Percentiles rank a stretch among this genome's conserved stretches.
Conservation (phyloP, 2,797 vertebrate genomes). For the Basileuterus tristriatus region DNA sequence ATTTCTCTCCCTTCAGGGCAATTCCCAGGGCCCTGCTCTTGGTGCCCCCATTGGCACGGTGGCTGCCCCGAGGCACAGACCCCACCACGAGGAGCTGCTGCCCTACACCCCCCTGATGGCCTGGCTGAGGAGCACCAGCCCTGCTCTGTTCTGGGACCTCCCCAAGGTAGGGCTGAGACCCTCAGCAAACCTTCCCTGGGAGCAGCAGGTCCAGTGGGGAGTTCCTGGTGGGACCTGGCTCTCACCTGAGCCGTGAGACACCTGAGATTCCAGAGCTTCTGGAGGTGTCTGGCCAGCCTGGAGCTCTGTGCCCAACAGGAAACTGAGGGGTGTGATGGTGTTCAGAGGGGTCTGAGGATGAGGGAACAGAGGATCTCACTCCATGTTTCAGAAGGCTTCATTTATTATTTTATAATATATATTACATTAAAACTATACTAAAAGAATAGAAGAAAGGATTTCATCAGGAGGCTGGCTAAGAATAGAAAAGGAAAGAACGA, state of each 20-base stretch:
- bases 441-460: too few relatives aligned
- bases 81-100: slow-evolving; percentile 24
- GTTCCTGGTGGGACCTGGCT: neutral
- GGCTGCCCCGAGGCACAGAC: neutral
- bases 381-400: too few relatives aligned
- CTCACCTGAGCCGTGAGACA: neutral
- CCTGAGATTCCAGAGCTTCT: neutral
- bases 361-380: too few relatives aligned
- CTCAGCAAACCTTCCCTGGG: neutral
- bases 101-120: neutral
- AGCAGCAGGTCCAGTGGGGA: neutral
- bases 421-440: too few relatives aligned
- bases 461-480: too few relatives aligned
- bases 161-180: neutral
- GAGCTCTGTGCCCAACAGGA: neutral
- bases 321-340: too few relatives aligned
- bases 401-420: too few relatives aligned
- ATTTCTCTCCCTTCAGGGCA: neutral
- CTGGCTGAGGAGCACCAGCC: slow-evolving; percentile 55
- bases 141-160: slow-evolving; percentile 40
- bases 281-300: neutral
- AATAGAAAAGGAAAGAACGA: too few relatives aligned
- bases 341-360: too few relatives aligned
- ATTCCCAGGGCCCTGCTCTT: neutral
- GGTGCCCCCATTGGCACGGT: neutral